These are phyloP conservation scores for Loriculus beryllinus DNA, from an alignment of 2,797 vertebrate species.

Conservation along the genomic window DNA sequence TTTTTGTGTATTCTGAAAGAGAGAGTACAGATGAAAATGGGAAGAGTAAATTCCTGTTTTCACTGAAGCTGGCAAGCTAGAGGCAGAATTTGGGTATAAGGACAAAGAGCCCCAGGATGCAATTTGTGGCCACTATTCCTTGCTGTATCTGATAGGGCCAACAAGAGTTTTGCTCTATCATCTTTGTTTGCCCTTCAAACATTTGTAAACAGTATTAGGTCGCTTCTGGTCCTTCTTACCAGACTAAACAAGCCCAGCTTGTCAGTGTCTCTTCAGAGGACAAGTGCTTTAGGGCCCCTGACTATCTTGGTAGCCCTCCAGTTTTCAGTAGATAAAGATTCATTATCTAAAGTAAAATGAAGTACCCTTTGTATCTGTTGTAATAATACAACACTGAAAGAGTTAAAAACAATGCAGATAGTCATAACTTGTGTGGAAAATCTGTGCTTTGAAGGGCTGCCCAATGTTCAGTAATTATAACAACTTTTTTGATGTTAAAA, in stretches of 20 bases:
- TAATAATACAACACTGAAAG: conserved; percentile 20
- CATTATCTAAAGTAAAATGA: conserved; percentile 31
- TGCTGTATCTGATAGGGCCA: not conserved
- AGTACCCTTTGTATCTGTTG: not conserved
- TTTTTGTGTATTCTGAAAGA: not conserved
- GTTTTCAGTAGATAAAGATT: conserved; percentile 33
- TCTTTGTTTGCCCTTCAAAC: not conserved
- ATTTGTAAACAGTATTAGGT: not conserved
- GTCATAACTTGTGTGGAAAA: conserved; percentile 35
- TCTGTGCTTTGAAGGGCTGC: conserved; percentile 45
- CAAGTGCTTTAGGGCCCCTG: not conserved
- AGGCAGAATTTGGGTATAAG: not conserved
- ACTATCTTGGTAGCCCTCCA: conserved; percentile 21
- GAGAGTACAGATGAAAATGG: not conserved
- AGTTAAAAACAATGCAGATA: conserved; percentile 41
- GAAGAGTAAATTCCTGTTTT: not conserved
- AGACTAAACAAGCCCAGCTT: conserved; percentile 23
- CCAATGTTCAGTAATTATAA: conserved; percentile 41
- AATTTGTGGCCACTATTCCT: not conserved
- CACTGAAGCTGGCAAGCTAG: not conserved
- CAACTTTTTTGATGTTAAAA: conserved; percentile 51
- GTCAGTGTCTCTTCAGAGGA: not conserved
- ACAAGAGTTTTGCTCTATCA: not conserved
- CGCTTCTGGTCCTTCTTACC: not conserved
- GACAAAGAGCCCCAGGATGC: not conserved